Base-by-base conservation (phyloP, 2,888 invertebrate species). In the Anarsia innoxiella region DNA sequence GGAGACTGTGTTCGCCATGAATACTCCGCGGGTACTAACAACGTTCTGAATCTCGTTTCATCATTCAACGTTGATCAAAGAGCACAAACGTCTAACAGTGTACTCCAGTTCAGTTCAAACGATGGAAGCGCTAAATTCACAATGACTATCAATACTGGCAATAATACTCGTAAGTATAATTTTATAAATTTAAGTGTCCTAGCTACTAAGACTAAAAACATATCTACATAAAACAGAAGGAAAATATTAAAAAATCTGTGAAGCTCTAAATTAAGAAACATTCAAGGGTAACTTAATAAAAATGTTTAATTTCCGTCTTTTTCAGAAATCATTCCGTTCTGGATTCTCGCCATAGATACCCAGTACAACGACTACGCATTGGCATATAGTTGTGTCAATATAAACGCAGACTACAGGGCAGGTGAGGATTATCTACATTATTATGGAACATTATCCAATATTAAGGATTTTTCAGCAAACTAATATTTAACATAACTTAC, bases 1-100 rank as follows among this genome's bases (percentile, higher is more conserved):
- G 77, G 79, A 2, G 59, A 69, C 9, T 82, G 83, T 37, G 74
- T 75, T 35, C 42, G 53, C 6, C 74, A 64, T 45, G 42, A 25
- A n/a, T 9, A 53, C 0, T 15, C 36, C n/a, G 10, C 52, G 2
- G 49, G 37, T 12, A 23, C 6, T 12, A 26, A 26, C 10, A 10
- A 25, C n/a, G 25, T n/a, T 15, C 23, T 32, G 2, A 13, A 23
- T 23, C 4, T 32, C 1, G 2, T n/a, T 4, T 12, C 23, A 8
- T 10, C n/a, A 1, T 32, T 33, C 26, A 11, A 13, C 12, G 26
- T 13, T 9, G 14, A 33, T 11, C 42, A 0, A 46, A 44, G 5
- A n/a, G 8, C 13, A 23, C 11, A 4, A 8, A 12, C 23, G 3
- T 23, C 32, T 8, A 16, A 10, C 12, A 31, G 32, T 12, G n/a